Conservation (phyloP, 2,113 vertebrate genomes). For the Apeltes quadracus region DNA sequence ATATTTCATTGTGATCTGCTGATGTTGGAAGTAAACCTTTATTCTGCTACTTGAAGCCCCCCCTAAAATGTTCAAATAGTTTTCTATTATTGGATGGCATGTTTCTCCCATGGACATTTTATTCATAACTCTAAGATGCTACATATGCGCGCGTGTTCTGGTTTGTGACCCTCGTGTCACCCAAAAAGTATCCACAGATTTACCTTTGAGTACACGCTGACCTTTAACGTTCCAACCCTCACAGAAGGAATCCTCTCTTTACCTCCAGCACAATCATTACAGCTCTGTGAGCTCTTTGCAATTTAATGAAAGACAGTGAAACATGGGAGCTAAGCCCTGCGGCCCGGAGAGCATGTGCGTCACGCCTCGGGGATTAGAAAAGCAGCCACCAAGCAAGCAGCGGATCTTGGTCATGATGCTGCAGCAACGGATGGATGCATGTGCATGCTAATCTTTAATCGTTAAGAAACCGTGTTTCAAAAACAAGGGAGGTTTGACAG, state of each 20-base stretch:
- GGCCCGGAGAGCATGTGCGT: slow-evolving; percentile 55
- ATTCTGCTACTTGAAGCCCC: no score
- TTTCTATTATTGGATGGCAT: no score
- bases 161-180: background rate
- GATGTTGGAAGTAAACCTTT: no score
- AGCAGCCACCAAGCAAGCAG: slow-evolving; percentile 50
- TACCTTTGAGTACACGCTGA: slow-evolving; percentile 3
- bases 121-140: no score
- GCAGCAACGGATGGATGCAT: slow-evolving; percentile 47
- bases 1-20: no score
- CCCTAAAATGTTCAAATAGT: no score
- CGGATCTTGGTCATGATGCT: slow-evolving; percentile 45
- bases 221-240: slow-evolving; percentile 4
- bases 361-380: slow-evolving; percentile 62
- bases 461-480: slow-evolving; percentile 21
- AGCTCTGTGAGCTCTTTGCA: slow-evolving; percentile 19
- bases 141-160: no score
- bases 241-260: background rate
- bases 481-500: slow-evolving; percentile 13
- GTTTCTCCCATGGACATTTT: no score
- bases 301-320: slow-evolving; percentile 53
- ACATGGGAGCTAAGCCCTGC: slow-evolving; percentile 48
- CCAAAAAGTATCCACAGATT: slow-evolving; percentile 14
- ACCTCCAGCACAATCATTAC: background rate
- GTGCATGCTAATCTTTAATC: slow-evolving; percentile 40